phyloP scores from a whole-genome alignment of 2,888 invertebrate species.

The Pachycephus smyrnensis region DNA sequence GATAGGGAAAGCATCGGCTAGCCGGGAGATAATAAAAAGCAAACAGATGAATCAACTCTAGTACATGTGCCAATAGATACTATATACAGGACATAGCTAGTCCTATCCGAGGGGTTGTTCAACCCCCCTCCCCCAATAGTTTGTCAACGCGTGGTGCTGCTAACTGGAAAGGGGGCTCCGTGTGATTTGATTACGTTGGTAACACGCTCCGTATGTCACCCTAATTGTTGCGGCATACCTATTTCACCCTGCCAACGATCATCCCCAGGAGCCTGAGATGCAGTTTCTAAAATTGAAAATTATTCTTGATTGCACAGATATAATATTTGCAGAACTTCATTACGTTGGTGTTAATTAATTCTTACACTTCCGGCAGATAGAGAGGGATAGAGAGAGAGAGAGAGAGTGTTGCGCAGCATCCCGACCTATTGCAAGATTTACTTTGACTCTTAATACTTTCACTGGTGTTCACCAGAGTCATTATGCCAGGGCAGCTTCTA shows the following conservation, averaged over 20 bases:
- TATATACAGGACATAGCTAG: slow-evolving; percentile 1
- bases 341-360: background rate
- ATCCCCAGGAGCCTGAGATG: background rate
- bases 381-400: background rate
- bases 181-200: slow-evolving; percentile 54
- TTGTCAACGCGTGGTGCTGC: slow-evolving; percentile 30
- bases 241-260: slow-evolving; percentile 15
- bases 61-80: slow-evolving; percentile 19
- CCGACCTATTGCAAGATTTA: background rate
- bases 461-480: background rate
- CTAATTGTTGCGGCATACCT: slow-evolving; percentile 43
- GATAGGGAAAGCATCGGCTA: slow-evolving; percentile 4
- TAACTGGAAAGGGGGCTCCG: slow-evolving; percentile 36
- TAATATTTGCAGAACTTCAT: background rate
- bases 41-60: slow-evolving; percentile 47
- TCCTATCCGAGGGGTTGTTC: slow-evolving; percentile 11
- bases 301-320: background rate
- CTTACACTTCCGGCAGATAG: background rate
- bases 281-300: background rate
- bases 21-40: slow-evolving; percentile 50
- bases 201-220: slow-evolving; percentile 51
- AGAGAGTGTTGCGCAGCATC: background rate
- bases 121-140: slow-evolving; percentile 23
- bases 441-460: background rate
- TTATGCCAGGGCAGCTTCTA: background rate